Conservation (phyloP, 2,888 invertebrate genomes). For the Emmelina monodactyla region DNA sequence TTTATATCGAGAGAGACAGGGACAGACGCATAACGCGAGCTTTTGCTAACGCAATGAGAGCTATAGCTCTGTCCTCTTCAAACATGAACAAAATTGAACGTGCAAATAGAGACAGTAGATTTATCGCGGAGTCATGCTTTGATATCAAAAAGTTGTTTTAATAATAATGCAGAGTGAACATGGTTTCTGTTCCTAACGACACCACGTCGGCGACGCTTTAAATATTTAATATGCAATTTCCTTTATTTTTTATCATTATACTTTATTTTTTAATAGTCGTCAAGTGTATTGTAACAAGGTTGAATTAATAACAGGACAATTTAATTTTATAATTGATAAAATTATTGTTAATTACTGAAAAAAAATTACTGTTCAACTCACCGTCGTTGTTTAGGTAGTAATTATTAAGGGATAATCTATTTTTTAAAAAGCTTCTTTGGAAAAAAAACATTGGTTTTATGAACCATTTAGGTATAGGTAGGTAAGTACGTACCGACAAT, state of each 20-base stretch:
- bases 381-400: too few relatives aligned
- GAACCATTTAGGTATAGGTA: too few relatives aligned
- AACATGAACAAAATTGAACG: constrained; percentile 20
- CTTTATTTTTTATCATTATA: constrained; percentile 45
- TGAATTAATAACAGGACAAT: too few relatives aligned
- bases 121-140: constrained; percentile 27
- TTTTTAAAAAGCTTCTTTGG: too few relatives aligned
- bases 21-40: constrained; percentile 27
- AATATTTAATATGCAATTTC: constrained; percentile 63
- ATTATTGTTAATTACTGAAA: too few relatives aligned
- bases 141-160: constrained; percentile 57
- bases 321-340: too few relatives aligned
- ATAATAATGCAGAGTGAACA: constrained; percentile 59
- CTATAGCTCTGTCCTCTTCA: constrained; percentile 27
- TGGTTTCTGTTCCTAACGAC: constrained; percentile 53
- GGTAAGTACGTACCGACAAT: too few relatives aligned
- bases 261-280: constrained; percentile 39
- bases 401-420: too few relatives aligned
- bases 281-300: constrained; percentile 27
- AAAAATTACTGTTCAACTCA: too few relatives aligned
- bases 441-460: too few relatives aligned
- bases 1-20: constrained; percentile 33
- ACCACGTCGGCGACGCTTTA: constrained; percentile 39
- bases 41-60: constrained; percentile 19
- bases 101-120: constrained; percentile 32